These are phyloP conservation scores for Picus viridis DNA, from an alignment of 2,797 vertebrate genomes.

Conservation along the genomic window DNA sequence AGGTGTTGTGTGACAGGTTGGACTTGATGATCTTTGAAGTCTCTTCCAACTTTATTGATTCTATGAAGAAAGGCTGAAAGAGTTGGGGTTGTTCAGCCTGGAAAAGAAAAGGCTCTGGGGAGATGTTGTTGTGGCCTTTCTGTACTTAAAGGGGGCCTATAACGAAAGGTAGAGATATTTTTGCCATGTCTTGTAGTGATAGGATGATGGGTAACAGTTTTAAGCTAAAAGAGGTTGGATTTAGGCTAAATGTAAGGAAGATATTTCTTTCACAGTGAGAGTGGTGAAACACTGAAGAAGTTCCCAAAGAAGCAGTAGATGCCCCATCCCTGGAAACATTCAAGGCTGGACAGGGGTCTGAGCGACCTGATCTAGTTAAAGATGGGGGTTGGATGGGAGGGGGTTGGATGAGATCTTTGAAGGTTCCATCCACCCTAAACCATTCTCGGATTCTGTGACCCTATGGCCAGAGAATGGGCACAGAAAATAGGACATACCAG, in stretches of 20 bases:
- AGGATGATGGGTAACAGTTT: neutral
- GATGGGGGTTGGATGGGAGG: rapidly evolving
- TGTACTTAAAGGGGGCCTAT: neutral
- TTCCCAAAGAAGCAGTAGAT: neutral
- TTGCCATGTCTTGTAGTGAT: neutral
- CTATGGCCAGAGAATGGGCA: neutral
- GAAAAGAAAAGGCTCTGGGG: neutral
- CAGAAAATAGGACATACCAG: neutral
- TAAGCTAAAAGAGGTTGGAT: neutral
- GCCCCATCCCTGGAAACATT: neutral
- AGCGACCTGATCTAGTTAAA: neutral
- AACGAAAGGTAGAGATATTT: neutral
- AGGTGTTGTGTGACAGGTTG: no score
- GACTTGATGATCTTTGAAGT: no score
- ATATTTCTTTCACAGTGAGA: neutral
- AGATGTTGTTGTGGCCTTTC: neutral
- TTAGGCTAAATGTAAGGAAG: neutral
- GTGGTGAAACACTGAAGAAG: rapidly evolving
- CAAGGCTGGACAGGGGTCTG: neutral
- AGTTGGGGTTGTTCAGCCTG: neutral
- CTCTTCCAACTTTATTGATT: no score
- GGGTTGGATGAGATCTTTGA: neutral
- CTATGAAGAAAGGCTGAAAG: no score
- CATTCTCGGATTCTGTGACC: neutral
- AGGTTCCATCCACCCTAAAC: neutral